A percentile compares a stretch with the other conserved stretches of the same genome.
phyloP scores from a whole-genome alignment of 1,140 invertebrate genomes.

The Phenacoccus solenopsis region DNA sequence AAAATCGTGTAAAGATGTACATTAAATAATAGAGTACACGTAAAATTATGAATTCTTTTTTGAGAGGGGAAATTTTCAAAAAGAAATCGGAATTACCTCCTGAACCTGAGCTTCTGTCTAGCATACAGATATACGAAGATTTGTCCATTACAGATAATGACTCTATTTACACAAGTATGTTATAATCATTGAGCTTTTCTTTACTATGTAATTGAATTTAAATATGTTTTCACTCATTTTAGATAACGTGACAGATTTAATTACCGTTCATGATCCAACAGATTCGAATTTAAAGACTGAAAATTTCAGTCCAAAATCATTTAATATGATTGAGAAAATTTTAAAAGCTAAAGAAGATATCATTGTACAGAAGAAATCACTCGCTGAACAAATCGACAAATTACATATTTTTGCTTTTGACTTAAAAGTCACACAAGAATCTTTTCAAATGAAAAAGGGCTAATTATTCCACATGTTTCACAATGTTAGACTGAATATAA shows the following conservation, averaged over 20 bases:
- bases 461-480: too few species aligned
- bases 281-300: background rate
- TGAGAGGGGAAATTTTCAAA: background rate
- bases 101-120: background rate
- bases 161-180: background rate
- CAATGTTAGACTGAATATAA: too few species aligned
- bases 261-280: background rate
- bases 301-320: background rate
- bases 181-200: background rate
- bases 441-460: too few species aligned
- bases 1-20: too few species aligned
- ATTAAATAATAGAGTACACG: too few species aligned
- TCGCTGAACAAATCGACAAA: background rate
- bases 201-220: background rate
- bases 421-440: background rate
- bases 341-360: background rate
- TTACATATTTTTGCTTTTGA: background rate
- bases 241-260: background rate
- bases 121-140: background rate
- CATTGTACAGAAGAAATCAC: background rate
- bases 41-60: background rate
- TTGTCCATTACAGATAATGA: background rate
- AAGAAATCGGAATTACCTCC: background rate
- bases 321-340: background rate
- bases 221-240: background rate